Base-by-base conservation (phyloP, 2,113 vertebrate genomes). In the Seriola rivoliana region DNA sequence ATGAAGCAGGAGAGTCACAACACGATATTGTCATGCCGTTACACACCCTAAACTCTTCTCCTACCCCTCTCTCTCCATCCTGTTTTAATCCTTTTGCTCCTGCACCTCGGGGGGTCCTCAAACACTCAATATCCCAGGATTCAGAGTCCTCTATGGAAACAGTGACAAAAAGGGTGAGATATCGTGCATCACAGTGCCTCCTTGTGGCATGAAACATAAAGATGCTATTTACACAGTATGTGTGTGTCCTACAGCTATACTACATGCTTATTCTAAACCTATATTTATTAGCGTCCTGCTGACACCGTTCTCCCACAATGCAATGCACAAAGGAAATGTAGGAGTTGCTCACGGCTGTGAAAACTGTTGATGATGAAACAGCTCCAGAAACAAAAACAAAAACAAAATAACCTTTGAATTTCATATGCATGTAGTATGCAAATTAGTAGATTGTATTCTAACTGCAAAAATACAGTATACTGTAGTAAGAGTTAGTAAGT, bases 121-220 rank as follows among this genome's bases (percentile, higher is more conserved):
- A 82, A 77, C 63, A 91, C 75, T 80, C 89, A 34, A 12, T 76
- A 21, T 90, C 84, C 48, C 77, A 73, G 0, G 85, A 93, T 59
- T 88, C 80, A 1, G 88, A 90, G 52, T 82, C 42, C 13, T 91
- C 86, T 8, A 42, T 78, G 84, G 95, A 93, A 82, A 93, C 87
- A 1, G 38, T 77, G 12, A 79, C 80, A 32, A 95, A 96, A 92
- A 95, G 90, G 93, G 95, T 95, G 67, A 84, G 86, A 54, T 16
- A 6, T 36, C 62, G 13, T 40, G 32, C 2, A 4, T 42, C 5
- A 66, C 54, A 67, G 62, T 48, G 79, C 73, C 81, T 19, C 52
- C 76, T 44, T 71, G 75, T 88, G 90, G 78, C 50, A 7, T 13
- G 34, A 75, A 48, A 29, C 34, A 36, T 21, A 14, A 42, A 69